Base-by-base conservation (phyloP, 35 echinoderm and acorn worm species). In the Diadema setosum region DNA sequence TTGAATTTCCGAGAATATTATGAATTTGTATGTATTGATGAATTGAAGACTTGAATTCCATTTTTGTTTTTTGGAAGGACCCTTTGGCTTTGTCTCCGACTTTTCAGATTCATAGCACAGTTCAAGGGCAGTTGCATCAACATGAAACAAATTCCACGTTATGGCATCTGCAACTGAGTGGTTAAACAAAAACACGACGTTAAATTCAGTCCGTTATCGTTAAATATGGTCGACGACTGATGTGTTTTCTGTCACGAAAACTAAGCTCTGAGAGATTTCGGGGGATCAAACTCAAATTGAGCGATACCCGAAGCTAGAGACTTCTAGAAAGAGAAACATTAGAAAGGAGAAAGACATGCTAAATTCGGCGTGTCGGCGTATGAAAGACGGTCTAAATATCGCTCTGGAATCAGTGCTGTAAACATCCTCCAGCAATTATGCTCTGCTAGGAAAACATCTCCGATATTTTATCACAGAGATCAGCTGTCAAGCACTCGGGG, bases 351-450 rank as follows among this genome's bases (percentile, higher is more conserved):
- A 32, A 21, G 3, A 1, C 40, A 36, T 67, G 63, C 63, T 67
- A 78, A 78, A 78, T 78, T 78, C 44, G 73, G 73, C 73, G 73
- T 78, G 73, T 78, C 73, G 73, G 73, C 40, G 24, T 9, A 67
- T 12, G 61, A 67, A n/a, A 55, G 7, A 67, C 3, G 9, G 63
- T n/a, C n/a, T n/a, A 67, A 18, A 67, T 11, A 67, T 31, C 20
- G 27, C 4, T 67, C 63, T 67, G 6, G 8, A 67, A 1, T 78
- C 34, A 9, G 4, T 44, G 73, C 7, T 44, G 73, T 78, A 78
- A 78, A 78, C 73, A 78, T 78, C 73, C 73, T 44, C 40, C 12
- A 78, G 73, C 73, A 78, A 36, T 78, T 35, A 44, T 42, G 24
- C 34, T n/a, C 39, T 36, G 73, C 40, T 67, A 67, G 44, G 37